Percentiles rank a stretch among this genome's conserved stretches.
Evolutionary conservation across 1,140 invertebrate genomes (phyloP).

Genomic region (Drosophila tropicalis): DNA sequence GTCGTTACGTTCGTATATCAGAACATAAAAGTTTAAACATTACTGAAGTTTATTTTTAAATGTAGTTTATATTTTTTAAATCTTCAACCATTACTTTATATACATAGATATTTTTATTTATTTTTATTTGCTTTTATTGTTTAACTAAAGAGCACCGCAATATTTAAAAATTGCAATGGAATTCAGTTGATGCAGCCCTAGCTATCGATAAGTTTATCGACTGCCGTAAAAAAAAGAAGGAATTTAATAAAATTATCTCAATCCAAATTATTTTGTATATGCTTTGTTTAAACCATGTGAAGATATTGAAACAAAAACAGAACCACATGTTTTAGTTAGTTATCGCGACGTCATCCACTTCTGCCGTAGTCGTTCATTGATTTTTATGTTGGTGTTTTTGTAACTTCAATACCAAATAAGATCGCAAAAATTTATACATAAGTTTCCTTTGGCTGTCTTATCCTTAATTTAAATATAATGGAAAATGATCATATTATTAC

Average conservation of each 20-base stretch:
- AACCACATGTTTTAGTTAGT: constrained; percentile 36
- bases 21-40: too few relatives aligned
- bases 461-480: constrained; percentile 32
- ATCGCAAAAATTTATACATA: constrained; percentile 1
- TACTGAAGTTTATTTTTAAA: too few relatives aligned
- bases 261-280: constrained; percentile 13
- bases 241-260: neutral
- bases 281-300: constrained; percentile 10
- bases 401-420: constrained; percentile 9
- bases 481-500: constrained; percentile 73
- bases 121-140: too few relatives aligned
- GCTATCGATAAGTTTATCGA: constrained; percentile 2
- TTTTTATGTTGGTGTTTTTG: constrained; percentile 35
- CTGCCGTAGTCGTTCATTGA: constrained; percentile 29
- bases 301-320: constrained; percentile 10
- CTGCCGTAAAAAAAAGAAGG: neutral
- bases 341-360: neutral
- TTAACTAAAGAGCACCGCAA: too few relatives aligned
- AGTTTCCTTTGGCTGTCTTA: too few relatives aligned
- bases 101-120: too few relatives aligned
- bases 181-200: neutral
- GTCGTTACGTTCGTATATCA: too few relatives aligned
- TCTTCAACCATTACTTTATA: too few relatives aligned
- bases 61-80: too few relatives aligned
- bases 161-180: too few relatives aligned